Conservation (phyloP, 53 echinoderm and acorn worm species). For the Mesocentrotus franciscanus region DNA sequence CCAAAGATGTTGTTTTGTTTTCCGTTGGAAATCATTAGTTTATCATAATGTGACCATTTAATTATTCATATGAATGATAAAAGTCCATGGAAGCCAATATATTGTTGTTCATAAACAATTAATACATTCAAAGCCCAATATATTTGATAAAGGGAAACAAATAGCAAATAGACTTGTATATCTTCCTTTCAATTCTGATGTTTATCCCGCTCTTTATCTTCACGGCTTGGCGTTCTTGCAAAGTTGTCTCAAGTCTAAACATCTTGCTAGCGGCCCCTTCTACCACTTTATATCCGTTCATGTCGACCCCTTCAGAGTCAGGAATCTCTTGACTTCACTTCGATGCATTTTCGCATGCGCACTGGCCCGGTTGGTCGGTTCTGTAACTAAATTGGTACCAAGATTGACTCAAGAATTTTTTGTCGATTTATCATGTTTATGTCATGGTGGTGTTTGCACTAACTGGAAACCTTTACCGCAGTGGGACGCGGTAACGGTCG, state of each 20-base stretch:
- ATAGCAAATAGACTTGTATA: not conserved
- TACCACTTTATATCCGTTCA: not conserved
- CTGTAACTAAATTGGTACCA: not conserved
- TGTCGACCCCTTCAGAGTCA: conserved; percentile 12
- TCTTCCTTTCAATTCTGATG: not conserved
- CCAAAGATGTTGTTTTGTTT: too few species aligned
- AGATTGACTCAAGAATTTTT: not conserved
- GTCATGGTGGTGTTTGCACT: not conserved
- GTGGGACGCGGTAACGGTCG: not conserved
- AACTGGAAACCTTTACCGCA: not conserved
- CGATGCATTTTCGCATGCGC: not conserved
- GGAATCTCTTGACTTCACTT: not conserved
- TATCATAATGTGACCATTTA: too few species aligned
- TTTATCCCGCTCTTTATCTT: too few species aligned
- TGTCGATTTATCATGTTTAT: not conserved
- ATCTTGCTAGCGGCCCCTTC: not conserved
- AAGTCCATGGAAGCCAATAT: too few species aligned
- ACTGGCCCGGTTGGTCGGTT: not conserved
- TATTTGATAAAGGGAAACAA: not conserved
- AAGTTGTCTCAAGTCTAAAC: not conserved
- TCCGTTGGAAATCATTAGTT: too few species aligned
- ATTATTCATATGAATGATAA: too few species aligned
- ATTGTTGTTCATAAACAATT: not conserved
- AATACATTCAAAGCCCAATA: not conserved
- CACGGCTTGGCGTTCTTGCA: not conserved